Evolutionary conservation across 2,888 invertebrate species (phyloP), one percentile per base, ranked within the genome.

Genomic region (Chrysolina oricalcia): DNA sequence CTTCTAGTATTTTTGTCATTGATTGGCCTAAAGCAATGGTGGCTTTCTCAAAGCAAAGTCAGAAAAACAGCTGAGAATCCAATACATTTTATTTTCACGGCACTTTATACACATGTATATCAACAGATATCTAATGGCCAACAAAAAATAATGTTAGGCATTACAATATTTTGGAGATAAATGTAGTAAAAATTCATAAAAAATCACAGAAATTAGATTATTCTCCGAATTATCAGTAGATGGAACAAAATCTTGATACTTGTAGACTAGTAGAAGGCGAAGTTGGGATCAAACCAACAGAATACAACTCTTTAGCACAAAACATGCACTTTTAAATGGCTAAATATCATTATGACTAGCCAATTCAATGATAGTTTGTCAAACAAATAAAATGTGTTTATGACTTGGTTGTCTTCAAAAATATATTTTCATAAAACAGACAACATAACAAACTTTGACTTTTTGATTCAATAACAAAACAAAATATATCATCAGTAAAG

Each of bases 61-160:
- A 59, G 3, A 59, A 35, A 76, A 73, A 50, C 13, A 23, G 17
- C 21, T 66, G 72, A 66, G 70, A 73, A 77, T 71, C 78, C 73
- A 78, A 81, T 77, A 76, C 77, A 77, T 75, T 83, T 82, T 82
- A 83, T 82, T 83, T 80, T 78, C 82, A 82, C 78, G 78, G 74
- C 75, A 78, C 79, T 84, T 85, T 84, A 81, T 85, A 85, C 85
- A 83, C 79, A 63, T n/a, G 19, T 50, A 43, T 66, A 46, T 43
- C 23, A 48, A 40, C 64, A 43, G 21, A 21, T 43, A 17, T 19
- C 43, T 15, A 41, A 64, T 21, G n/a, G n/a, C n/a, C n/a, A 63
- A 40, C 64, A 64, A 64, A 64, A 40, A 17, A 41, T 64, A 11
- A 41, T 19, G 64, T 19, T 64, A 17, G 17, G 21, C 21, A 64